Evolutionary conservation across 2,113 vertebrate genomes (phyloP).

Genomic region (Melanerpes aurifrons): DNA sequence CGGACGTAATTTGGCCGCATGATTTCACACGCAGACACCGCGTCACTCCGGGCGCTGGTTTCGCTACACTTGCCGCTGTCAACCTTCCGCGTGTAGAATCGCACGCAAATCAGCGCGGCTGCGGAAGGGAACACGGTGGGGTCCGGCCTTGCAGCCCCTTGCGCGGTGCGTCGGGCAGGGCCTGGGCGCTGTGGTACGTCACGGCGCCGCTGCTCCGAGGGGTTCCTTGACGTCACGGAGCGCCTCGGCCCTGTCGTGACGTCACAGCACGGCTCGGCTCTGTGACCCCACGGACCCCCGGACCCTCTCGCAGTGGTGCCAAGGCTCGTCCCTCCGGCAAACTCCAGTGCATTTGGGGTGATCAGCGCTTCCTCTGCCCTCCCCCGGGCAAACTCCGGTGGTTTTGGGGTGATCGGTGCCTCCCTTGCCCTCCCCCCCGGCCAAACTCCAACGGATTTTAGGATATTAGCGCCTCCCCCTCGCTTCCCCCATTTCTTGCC

Average conservation of each 20-base stretch:
- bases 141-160: background rate
- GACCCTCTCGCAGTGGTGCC: background rate
- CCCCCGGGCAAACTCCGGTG: background rate
- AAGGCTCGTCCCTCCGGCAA: background rate
- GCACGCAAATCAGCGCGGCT: background rate
- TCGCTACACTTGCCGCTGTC: accelerated
- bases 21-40: accelerated
- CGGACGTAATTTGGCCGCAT: background rate
- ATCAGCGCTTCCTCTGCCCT: background rate
- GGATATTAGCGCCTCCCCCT: too few species aligned
- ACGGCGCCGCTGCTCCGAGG: background rate
- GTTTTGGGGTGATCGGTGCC: too few species aligned
- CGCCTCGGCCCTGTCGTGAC: background rate
- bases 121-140: background rate
- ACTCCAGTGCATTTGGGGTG: too few species aligned
- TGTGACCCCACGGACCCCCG: background rate
- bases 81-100: background rate
- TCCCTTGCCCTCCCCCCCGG: too few species aligned
- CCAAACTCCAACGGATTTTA: background rate
- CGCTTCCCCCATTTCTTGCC: background rate
- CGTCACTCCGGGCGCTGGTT: background rate
- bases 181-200: background rate
- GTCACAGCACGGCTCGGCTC: background rate
- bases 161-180: background rate
- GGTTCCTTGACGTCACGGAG: background rate